Base-by-base conservation (phyloP, 2,888 invertebrate genomes). In the Agonopterix alstromeriana region DNA sequence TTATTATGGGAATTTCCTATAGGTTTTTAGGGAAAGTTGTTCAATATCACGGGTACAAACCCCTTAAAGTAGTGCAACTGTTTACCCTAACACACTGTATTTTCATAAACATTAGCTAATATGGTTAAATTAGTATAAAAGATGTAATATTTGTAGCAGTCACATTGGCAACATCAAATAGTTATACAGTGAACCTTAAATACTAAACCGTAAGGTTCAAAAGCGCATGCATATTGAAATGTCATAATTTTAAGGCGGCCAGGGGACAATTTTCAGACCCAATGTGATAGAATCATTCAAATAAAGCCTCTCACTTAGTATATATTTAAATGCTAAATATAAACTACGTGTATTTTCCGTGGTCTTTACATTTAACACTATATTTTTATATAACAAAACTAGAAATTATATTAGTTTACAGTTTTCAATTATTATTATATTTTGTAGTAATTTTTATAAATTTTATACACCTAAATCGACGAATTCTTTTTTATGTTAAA, bases 261-360 rank as follows among this genome's bases (percentile, higher is more conserved):
- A 38, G 38, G n/a, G 42, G 42, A n/a, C n/a, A 42, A 10, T 11
- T 38, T 10, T 38, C 42, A 42, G 42, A 42, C 3, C 42, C 42
- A 42, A 42, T 42, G 8, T 10, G 10, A 38, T 42, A 11, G 4
- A 60, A 56, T 61, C 57, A 62, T 57, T 61, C 57, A 60, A 58
- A 60, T 62, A 64, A 77, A 82, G 82, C 82, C 82, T 82, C 82
- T 77, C 68, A 65, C 75, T 73, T 48, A 72, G 65, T 58, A 61
- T 60, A 63, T 61, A 61, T 68, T 77, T 79, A 78, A 77, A 81
- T 77, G 76, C 80, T 82, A 80, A 65, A 61, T 73, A 71, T 57
- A 65, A 53, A 58, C 73, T 75, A 77, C 57, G 68, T 70, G 71
- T 73, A 62, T 61, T 63, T 57, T 65, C 67, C 58, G 66, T 71